phyloP scores from a whole-genome alignment of 2,797 vertebrate species.

The Enteromius unitaeniatus region DNA sequence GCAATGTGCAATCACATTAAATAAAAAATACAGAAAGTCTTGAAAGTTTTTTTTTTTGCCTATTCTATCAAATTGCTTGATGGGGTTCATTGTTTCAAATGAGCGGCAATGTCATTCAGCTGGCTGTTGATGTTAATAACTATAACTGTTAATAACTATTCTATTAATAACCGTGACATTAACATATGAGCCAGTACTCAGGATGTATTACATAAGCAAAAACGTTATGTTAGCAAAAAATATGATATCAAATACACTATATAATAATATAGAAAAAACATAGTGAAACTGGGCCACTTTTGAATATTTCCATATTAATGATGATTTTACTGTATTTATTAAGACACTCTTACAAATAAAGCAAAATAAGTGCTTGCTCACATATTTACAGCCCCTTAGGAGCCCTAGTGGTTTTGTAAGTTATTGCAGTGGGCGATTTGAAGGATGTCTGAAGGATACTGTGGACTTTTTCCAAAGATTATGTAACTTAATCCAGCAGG shows the following conservation, averaged over 20 bases:
- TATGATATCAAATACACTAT: not conserved
- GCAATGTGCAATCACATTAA: not conserved
- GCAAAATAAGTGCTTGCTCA: not conserved
- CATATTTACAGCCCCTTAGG: not conserved
- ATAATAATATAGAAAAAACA: not conserved
- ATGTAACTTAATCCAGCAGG: slow-evolving; percentile 50
- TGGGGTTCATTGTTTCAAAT: not conserved
- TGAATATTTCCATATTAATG: not conserved
- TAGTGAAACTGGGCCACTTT: not conserved
- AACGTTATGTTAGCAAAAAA: not conserved
- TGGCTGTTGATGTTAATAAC: not conserved
- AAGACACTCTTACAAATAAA: not conserved
- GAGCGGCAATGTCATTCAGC: not conserved
- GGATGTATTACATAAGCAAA: not conserved
- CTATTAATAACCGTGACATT: not conserved
- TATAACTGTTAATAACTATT: not conserved
- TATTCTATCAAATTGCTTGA: not conserved
- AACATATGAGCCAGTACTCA: not conserved
- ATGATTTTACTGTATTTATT: not conserved
- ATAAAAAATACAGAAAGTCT: not conserved
- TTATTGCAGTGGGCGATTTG: slow-evolving; percentile 33
- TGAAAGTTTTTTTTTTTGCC: too few relatives aligned
- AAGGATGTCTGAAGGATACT: slow-evolving; percentile 54
- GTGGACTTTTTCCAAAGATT: slow-evolving; percentile 51
- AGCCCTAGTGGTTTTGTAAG: not conserved